Evolutionary conservation across 2,113 vertebrate species (phyloP), one percentile per base, ranked within the genome.

Genomic region (Emydura subglobosa): DNA sequence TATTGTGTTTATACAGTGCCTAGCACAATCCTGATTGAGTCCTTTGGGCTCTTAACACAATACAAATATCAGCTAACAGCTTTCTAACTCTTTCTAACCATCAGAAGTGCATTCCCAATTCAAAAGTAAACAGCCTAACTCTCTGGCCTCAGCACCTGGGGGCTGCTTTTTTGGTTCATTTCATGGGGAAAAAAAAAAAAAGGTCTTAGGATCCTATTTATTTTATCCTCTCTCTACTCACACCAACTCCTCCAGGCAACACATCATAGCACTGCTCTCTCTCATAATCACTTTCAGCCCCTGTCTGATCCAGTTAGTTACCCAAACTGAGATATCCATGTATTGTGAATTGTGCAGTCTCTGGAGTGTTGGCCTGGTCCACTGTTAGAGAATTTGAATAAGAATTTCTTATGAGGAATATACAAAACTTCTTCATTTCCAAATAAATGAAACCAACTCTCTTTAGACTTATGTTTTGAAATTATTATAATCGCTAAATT

Each of bases 41-140:
- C 9, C n/a, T 85, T 47, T 79, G 4, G 86, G 54, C 78, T 87
- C 31, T 47, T 90, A 65, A 92, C 59, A 10, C n/a, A 92, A 82
- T 90, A n/a, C 79, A 68, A 57, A 1, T 42, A 93, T 5, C 29
- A 79, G 31, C 21, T 89, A 86, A 42, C 83, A 17, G 1, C 65
- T 42, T 76, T 80, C 86, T 72, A 74, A 84, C 34, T 34, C 49
- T 61, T 74, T 7, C 10, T 87, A 49, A 55, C 55, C 25, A 13
- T 65, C 31, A 92, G 54, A 21, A 31, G n/a, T 27, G 65, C 44
- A 50, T 85, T 94, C 4, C 21, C 50, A 79, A 49, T 61, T 94
- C 12, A 82, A 79, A 90, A 42, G 19, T 21, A 87, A 65, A 49
- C 76, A 82, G 29, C 9, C 53, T 72, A 82, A 72, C 25, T 65